Conservation (phyloP, 2,797 vertebrate genomes). For the Phoebastria nigripes region DNA sequence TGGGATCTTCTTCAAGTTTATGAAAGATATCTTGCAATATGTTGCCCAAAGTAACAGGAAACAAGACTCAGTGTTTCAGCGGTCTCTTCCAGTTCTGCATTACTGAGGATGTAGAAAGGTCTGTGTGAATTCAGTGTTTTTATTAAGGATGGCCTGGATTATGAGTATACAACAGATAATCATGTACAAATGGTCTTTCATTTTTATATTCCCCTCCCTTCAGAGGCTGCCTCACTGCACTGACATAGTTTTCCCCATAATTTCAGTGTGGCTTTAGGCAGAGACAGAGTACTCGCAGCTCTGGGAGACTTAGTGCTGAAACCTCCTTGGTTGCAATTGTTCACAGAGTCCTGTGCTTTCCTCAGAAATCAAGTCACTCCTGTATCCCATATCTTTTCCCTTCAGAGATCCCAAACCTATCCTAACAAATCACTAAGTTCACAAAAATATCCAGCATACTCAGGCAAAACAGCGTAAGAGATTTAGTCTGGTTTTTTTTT, state of each 20-base stretch:
- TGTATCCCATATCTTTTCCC: not conserved
- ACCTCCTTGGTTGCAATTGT: not conserved
- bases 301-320: not conserved
- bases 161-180: constrained; percentile 47
- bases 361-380: not conserved
- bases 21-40: not conserved
- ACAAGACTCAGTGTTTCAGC: not conserved
- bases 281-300: not conserved
- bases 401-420: not conserved
- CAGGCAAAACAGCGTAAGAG: not conserved
- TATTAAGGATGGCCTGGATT: constrained; percentile 30
- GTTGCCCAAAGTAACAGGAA: constrained; percentile 44
- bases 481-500: not conserved
- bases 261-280: not conserved
- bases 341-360: not conserved
- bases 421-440: constrained; percentile 23
- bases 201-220: constrained; percentile 46
- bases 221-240: not conserved
- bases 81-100: constrained; percentile 26
- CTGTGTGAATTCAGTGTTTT: constrained; percentile 37
- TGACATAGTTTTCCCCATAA: not conserved
- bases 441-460: not conserved
- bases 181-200: constrained; percentile 33
- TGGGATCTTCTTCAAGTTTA: not conserved
- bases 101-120: constrained; percentile 22